These are phyloP conservation scores for Octodon degus DNA, from an alignment of 2,113 vertebrate species.

Conservation along the genomic window DNA sequence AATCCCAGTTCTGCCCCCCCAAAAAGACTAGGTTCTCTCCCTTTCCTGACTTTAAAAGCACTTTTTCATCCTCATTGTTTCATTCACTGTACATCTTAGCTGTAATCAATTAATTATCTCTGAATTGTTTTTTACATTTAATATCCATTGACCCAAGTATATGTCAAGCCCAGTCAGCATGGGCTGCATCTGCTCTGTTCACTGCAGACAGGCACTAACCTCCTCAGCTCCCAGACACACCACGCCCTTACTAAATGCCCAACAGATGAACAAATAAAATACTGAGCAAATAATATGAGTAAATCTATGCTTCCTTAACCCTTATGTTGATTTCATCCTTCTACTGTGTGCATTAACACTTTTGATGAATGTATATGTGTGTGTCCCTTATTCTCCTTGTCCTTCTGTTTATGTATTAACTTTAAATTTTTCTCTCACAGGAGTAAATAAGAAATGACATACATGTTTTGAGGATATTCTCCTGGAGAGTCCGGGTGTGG, in stretches of 20 bases:
- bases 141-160: not conserved
- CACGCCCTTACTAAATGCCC: too few species aligned
- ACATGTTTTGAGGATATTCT: not conserved
- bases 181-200: not conserved
- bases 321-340: not conserved
- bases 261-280: not conserved
- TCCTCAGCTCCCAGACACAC: not conserved
- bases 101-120: not conserved
- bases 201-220: too few species aligned
- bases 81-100: not conserved
- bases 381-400: not conserved
- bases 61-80: not conserved
- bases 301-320: not conserved
- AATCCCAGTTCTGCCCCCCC: too few species aligned
- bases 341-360: not conserved
- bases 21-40: too few species aligned
- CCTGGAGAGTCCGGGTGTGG: too few species aligned
- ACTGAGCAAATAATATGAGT: not conserved
- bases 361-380: not conserved
- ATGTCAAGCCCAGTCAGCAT: not conserved
- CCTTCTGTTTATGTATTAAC: not conserved
- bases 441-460: not conserved
- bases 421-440: not conserved
- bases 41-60: accelerated
- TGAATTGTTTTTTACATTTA: not conserved